Evolutionary conservation across 2,113 vertebrate species (phyloP).

Genomic region (Hypocryptadius cinnamomeus): DNA sequence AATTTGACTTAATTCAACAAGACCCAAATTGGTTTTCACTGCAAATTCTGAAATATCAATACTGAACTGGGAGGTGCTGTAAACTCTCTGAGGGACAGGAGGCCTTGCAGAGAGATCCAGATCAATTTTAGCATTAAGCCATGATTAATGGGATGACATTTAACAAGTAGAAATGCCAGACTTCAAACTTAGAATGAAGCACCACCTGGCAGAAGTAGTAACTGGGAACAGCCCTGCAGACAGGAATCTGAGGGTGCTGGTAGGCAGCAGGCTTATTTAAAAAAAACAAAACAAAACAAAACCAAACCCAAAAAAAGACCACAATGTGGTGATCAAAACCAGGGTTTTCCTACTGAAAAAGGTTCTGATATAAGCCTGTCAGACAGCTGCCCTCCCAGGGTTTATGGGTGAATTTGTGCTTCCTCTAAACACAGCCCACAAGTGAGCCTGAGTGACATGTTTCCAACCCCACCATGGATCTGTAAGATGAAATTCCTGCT

Average conservation of each 20-base stretch:
- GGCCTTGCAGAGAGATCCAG: background rate
- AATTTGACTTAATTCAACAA: background rate
- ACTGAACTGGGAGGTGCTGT: background rate
- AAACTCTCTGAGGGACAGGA: background rate
- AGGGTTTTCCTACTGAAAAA: background rate
- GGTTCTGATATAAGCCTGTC: background rate
- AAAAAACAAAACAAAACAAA: background rate
- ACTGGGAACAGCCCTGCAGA: background rate
- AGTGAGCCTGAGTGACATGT: rapidly evolving
- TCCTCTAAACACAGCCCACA: background rate
- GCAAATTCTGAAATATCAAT: background rate
- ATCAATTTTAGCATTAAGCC: background rate
- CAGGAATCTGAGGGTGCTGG: background rate
- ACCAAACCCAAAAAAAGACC: no score
- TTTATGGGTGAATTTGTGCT: background rate
- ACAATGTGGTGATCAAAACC: background rate
- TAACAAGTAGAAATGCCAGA: background rate
- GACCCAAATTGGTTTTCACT: background rate
- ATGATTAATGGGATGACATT: background rate
- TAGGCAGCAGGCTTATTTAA: background rate
- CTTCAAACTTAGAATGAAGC: background rate
- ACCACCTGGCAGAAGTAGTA: background rate
- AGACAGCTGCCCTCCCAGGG: background rate
- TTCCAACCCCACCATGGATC: background rate
- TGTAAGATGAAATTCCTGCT: background rate